Base-by-base conservation (phyloP, 2,113 vertebrate genomes). In the Calyptomena viridis region DNA sequence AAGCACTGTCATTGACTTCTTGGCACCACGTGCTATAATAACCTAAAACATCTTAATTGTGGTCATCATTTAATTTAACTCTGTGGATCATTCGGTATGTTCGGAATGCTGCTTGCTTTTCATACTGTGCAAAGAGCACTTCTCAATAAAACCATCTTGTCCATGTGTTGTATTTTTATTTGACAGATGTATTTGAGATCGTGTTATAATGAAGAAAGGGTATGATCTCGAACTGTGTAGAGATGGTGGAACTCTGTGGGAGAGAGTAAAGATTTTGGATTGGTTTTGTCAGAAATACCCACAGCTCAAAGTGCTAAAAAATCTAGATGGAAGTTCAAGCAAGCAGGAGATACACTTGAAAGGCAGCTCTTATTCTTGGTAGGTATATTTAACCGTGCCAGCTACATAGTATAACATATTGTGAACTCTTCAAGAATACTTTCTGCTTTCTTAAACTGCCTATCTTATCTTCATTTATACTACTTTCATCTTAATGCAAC, bases 101-200 rank as follows among this genome's bases (percentile, higher is more conserved):
- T 95, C 44, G 72, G 97, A 97, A 97, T 77, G 95, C 47, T 74
- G 91, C 90, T 75, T 93, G 83, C 66, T 95, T 96, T 96, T 93
- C 93, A 63, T 92, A 58, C 50, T 35, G 60, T 52, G 78, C 75
- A 66, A 56, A 95, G 72, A 92, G 73, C 14, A 19, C 88, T 91
- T 92, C 71, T 91, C 52, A 96, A 93, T 87, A 95, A 95, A 86
- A 49, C 53, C 90, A 35, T 64, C 71, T 73, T 93, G 94, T 92
- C 90, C 59, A 84, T 25, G 40, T 5, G 2, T 78, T 74, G 73
- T 85, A 52, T 87, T 96, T 94, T 92, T 75, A 66, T 93, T 90
- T 97, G 97, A 96, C 92, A 90, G 72, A 88, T 83, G 47, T 44
- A 40, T 93, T 81, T 91, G 76, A 85, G 91, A 50, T 94, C 28